Base-by-base conservation (phyloP, 92 coral and sea anemone species). In the Actinernus sp. region DNA sequence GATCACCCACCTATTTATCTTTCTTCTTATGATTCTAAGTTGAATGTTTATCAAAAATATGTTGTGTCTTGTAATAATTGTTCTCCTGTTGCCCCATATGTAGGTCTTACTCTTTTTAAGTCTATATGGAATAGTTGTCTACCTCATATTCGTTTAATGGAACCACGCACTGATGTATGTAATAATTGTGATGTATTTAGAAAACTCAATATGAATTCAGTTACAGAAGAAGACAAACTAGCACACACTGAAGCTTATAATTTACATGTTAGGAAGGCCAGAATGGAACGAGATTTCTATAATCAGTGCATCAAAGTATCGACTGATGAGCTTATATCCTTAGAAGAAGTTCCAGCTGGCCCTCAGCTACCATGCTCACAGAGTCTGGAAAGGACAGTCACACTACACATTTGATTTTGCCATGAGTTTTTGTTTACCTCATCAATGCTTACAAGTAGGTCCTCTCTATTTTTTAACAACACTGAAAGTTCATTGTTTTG, bases 281-380 rank as follows among this genome's bases (percentile, higher is more conserved):
- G 41, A 34, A 6, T 34, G 41, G 41, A 34, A 14, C 41, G 41
- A 34, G 41, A 34, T 6, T 34, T 34, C 14, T 31, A 30, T 29
- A 58, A 58, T 30, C 14, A 40, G 29, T 58, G 50, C 64, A 58
- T 13, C 18, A 58, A 58, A 12, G 14, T 27, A 33, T 58, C 65
- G 3, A 45, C 30, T 29, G 65, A 58, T n/a, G 51, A 58, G 28
- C 65, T 58, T n/a, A 29, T 29, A n/a, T 31, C 65, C 5, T 45
- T 58, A n/a, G 41, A 40, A 18, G 49, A 58, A 31, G 46, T 36
- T 58, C 65, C 28, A 25, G 33, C 65, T 58, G 65, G 65, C 21
- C 65, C 65, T 26, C 65, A 58, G 19, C 49, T 29, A 45, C 51
- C 65, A 30, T 58, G 65, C 49, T 58, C 65, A 32, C 65, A 58